These are phyloP conservation scores for Clamator glandarius DNA, from an alignment of 2,797 vertebrate species.

Conservation along the genomic window DNA sequence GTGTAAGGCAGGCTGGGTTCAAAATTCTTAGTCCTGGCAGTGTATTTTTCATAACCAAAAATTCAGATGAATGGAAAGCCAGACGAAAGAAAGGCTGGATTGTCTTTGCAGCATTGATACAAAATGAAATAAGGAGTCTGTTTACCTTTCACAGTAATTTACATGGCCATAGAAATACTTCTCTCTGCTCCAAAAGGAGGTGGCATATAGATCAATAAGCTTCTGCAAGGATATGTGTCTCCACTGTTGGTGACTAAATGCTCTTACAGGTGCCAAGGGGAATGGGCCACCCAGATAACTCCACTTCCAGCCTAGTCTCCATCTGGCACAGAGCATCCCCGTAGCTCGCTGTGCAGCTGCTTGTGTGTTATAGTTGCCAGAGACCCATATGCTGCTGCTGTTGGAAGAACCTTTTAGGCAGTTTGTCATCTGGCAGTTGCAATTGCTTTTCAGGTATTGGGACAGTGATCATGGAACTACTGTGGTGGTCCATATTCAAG, in stretches of 20 bases:
- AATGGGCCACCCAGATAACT: background rate
- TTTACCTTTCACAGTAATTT: background rate
- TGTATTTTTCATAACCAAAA: background rate
- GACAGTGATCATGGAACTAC: background rate
- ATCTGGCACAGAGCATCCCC: background rate
- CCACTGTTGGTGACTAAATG: background rate
- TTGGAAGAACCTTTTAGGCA: background rate
- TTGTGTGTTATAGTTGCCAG: background rate
- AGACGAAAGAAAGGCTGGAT: background rate
- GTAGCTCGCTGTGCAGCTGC: background rate
- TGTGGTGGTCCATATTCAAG: background rate
- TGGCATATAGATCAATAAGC: background rate
- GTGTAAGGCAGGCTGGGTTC: background rate
- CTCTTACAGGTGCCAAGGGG: background rate
- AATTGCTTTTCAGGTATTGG: background rate
- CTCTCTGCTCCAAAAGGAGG: background rate
- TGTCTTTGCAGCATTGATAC: background rate
- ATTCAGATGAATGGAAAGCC: background rate
- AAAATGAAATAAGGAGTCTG: background rate
- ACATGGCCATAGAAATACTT: background rate
- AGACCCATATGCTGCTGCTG: background rate
- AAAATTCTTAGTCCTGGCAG: background rate
- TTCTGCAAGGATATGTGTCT: background rate
- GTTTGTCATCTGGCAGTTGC: background rate
- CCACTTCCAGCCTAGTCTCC: background rate